Evolutionary conservation across 2,888 invertebrate genomes (phyloP).

Genomic region (Balanococcus diminutus): DNA sequence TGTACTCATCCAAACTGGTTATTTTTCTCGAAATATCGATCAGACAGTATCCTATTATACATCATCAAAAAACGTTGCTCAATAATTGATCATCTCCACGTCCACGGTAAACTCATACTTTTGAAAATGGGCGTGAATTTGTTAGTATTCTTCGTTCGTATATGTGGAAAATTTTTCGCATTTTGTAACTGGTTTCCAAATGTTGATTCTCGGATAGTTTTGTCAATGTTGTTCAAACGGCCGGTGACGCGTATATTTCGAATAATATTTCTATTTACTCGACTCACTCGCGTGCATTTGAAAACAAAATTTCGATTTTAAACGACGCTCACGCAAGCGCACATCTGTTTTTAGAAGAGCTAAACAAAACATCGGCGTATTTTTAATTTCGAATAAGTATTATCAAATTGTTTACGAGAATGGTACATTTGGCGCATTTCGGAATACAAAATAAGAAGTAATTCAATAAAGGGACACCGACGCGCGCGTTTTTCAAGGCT

Average conservation of each 20-base stretch:
- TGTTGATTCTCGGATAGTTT: not conserved
- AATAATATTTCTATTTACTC: not conserved
- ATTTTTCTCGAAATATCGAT: constrained; percentile 3
- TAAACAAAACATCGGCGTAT: not conserved
- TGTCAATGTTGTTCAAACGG: not conserved
- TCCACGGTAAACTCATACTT: not conserved
- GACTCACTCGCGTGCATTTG: not conserved
- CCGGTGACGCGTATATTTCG: not conserved
- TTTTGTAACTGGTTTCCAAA: not conserved
- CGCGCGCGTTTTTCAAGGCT: not conserved
- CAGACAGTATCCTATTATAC: not conserved
- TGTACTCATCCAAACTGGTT: not conserved
- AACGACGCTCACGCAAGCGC: not conserved
- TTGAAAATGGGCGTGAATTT: not conserved
- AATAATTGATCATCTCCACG: not conserved
- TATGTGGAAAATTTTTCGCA: not conserved
- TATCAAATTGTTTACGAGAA: not conserved
- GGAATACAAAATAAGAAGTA: not conserved
- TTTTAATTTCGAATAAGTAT: not conserved
- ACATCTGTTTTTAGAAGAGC: not conserved
- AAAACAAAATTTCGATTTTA: not conserved
- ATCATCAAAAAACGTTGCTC: not conserved
- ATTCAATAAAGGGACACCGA: not conserved
- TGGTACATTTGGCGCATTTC: not conserved
- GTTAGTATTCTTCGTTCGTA: not conserved